These are phyloP conservation scores for Eulemur albifrons DNA, from an alignment of 2,797 vertebrate genomes.

Conservation along the genomic window DNA sequence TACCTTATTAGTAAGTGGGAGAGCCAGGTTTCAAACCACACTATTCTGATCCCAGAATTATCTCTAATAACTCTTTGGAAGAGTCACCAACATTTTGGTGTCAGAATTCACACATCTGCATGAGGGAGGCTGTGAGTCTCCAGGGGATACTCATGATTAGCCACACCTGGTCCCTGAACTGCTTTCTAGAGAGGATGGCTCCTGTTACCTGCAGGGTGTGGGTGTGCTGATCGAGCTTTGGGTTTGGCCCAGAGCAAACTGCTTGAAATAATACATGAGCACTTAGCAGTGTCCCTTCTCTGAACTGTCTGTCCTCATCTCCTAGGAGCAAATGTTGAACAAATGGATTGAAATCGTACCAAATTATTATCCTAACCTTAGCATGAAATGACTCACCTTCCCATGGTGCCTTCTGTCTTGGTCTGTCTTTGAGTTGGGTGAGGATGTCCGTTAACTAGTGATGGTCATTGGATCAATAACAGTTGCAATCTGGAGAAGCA, in stretches of 20 bases:
- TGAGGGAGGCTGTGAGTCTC: not conserved
- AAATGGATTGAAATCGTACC: not conserved
- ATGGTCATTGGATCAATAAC: not conserved
- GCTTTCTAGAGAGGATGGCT: not conserved
- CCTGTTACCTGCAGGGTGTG: not conserved
- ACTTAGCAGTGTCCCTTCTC: not conserved
- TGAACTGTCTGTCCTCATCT: not conserved
- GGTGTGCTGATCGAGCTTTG: not conserved
- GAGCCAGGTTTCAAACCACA: not conserved
- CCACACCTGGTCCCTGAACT: not conserved
- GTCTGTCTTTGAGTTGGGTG: not conserved
- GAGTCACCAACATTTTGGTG: not conserved
- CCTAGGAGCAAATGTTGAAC: not conserved
- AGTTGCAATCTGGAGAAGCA: not conserved
- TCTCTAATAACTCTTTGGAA: fast-evolving
- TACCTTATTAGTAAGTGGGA: not conserved
- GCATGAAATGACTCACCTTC: not conserved
- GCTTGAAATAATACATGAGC: not conserved
- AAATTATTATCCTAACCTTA: not conserved
- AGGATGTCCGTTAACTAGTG: not conserved
- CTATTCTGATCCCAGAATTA: not conserved
- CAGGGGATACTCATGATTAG: not conserved
- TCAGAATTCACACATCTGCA: not conserved
- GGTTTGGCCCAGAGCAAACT: conserved; percentile 35
- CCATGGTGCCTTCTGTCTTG: not conserved